A percentile compares a stretch with the other conserved stretches of the same genome.
Conservation (phyloP, 1,140 invertebrate genomes). For the Wasmannia auropunctata region DNA sequence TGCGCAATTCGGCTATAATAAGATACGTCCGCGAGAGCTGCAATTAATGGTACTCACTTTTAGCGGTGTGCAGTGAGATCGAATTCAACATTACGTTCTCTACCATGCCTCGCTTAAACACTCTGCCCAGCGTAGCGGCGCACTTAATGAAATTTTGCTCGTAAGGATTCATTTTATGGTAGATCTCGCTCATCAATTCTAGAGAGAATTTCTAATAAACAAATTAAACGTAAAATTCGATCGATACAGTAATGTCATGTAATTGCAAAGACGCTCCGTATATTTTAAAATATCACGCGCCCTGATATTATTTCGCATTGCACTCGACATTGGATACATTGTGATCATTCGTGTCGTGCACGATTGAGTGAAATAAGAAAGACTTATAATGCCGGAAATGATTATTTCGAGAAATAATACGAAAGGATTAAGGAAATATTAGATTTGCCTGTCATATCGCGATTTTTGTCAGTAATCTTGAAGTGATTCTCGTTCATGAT, state of each 20-base stretch:
- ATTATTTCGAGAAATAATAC: background rate
- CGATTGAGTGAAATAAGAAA: background rate
- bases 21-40: background rate
- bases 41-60: conserved; percentile 76
- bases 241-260: background rate
- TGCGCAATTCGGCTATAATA: background rate
- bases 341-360: background rate
- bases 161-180: conserved; percentile 79
- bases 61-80: conserved; percentile 78
- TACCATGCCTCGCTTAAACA: conserved; percentile 85
- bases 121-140: conserved; percentile 85
- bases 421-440: background rate
- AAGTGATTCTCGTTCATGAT: background rate
- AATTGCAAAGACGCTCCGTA: background rate
- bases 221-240: background rate
- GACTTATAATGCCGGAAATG: background rate
- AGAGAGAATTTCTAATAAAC: background rate
- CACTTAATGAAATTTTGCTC: conserved; percentile 87
- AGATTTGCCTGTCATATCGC: conserved; percentile 48
- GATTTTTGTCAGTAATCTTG: background rate
- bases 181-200: conserved; percentile 64
- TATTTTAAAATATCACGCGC: background rate
- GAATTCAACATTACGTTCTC: conserved; percentile 82
- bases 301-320: background rate
- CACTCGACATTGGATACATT: background rate